phyloP scores from a whole-genome alignment of 2,888 invertebrate species.

The Himalopsyche anomala region DNA sequence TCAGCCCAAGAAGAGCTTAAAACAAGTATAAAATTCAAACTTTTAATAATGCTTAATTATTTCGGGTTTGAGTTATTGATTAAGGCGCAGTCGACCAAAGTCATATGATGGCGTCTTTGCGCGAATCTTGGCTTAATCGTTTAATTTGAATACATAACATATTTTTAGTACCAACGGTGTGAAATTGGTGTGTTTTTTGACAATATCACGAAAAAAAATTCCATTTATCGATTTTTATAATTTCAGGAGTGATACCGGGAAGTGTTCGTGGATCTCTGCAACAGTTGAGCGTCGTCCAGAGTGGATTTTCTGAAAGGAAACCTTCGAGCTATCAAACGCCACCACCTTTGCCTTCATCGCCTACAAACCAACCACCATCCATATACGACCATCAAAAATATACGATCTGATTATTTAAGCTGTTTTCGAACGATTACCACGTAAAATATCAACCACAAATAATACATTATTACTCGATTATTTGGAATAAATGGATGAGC shows the following conservation, averaged over 20 bases:
- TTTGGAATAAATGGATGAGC: neutral
- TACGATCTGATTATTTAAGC: constrained; percentile 7
- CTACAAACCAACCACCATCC: constrained; percentile 17
- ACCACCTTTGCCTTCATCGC: constrained; percentile 7
- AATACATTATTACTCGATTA: neutral
- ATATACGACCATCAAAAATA: constrained; percentile 32
- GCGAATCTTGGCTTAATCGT: neutral
- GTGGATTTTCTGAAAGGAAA: neutral
- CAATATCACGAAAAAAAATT: too few relatives aligned
- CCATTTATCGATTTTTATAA: neutral
- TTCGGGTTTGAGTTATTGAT: neutral
- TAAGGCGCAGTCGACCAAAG: neutral
- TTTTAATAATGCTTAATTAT: too few relatives aligned
- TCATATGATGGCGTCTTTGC: too few relatives aligned
- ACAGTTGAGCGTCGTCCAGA: neutral
- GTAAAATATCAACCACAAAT: neutral
- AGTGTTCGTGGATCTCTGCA: neutral
- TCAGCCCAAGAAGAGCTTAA: too few relatives aligned
- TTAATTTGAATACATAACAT: neutral
- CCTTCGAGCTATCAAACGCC: neutral
- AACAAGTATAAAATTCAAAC: too few relatives aligned
- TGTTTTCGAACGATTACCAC: neutral
- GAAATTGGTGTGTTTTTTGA: neutral
- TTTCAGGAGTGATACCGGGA: neutral
- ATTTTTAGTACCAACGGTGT: neutral